Base-by-base conservation (phyloP, 2,888 invertebrate genomes). In the Panorpa germanica region DNA sequence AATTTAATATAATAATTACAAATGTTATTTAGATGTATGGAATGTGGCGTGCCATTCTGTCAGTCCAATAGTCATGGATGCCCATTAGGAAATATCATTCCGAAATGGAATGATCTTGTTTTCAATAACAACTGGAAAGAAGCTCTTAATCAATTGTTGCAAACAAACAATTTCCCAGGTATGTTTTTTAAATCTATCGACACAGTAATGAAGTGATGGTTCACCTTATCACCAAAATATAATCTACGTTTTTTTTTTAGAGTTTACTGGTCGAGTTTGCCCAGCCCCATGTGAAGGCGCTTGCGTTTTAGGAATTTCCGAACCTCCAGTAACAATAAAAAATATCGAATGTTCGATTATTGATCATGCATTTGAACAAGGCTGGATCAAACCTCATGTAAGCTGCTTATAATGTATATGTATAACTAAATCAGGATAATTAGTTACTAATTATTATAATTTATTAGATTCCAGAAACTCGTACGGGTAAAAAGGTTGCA, bases 21-120 rank as follows among this genome's bases (percentile, higher is more conserved):
- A n/a, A n/a, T n/a, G n/a, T n/a, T n/a, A n/a, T n/a, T n/a, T n/a
- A 66, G 91, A 24, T 98, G 96, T 49, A 96, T 96, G 96, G 96
- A 96, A 47, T 96, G 96, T 53, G 96, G 96, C 14, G 91, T 98
- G n/a, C 91, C 91, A 6, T 91, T 93, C 62, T 98, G 98, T 49
- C 88, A 90, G 50, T 85, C 85, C 20, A 68, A 69, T 36, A 66
- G 70, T 21, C 85, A 93, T 50, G 96, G 96, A 27, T 98, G 96
- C 49, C 96, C 96, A 2, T 66, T 98, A 21, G 95, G 95, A 18
- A 98, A 98, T 55, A 90, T 98, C 41, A 91, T 98, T 40, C 98
- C 98, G 31, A 93, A 93, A 59, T 98, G 95, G 93, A 98, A 98
- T 56, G 88, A 95, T 48, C 70, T 98, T 12, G 68, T 98, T n/a